Percentiles rank a stretch among this genome's conserved stretches.
These are phyloP conservation scores for Volucella inanis DNA, from an alignment of 2,888 invertebrate species.

Conservation along the genomic window DNA sequence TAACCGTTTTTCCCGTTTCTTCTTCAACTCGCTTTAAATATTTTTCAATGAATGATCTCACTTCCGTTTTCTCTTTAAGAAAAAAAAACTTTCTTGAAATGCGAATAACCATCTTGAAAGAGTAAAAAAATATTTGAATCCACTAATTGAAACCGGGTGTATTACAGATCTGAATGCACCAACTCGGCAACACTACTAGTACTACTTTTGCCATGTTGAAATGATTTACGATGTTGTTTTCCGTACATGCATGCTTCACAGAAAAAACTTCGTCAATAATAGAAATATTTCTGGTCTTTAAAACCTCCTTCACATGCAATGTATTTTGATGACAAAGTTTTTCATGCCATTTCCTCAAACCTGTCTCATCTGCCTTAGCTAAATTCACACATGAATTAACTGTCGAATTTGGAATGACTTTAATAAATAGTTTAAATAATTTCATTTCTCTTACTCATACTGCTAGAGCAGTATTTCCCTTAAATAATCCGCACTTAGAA, in stretches of 20 bases:
- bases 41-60: background rate
- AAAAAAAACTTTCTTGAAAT: no score
- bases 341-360: conserved; percentile 25
- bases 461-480: no score
- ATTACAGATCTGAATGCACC: conserved; percentile 19
- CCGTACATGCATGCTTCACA: no score
- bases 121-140: conserved; percentile 19
- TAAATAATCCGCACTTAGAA: conserved; percentile 23
- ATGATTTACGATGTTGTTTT: no score
- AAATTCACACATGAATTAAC: conserved; percentile 16
- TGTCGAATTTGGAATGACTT: background rate
- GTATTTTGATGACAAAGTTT: conserved; percentile 17
- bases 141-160: conserved; percentile 3
- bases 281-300: background rate
- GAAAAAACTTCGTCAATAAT: no score
- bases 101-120: no score
- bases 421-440: conserved; percentile 10
- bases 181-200: background rate
- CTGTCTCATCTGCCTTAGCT: conserved; percentile 11
- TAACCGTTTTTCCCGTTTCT: conserved; percentile 11
- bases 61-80: conserved; percentile 18
- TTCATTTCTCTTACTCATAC: conserved; percentile 18
- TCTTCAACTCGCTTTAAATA: conserved; percentile 9
- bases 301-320: conserved; percentile 6
- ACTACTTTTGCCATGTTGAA: no score